phyloP scores from a whole-genome alignment of 35 echinoderm and acorn worm species.

The Lytechinus variegatus region DNA sequence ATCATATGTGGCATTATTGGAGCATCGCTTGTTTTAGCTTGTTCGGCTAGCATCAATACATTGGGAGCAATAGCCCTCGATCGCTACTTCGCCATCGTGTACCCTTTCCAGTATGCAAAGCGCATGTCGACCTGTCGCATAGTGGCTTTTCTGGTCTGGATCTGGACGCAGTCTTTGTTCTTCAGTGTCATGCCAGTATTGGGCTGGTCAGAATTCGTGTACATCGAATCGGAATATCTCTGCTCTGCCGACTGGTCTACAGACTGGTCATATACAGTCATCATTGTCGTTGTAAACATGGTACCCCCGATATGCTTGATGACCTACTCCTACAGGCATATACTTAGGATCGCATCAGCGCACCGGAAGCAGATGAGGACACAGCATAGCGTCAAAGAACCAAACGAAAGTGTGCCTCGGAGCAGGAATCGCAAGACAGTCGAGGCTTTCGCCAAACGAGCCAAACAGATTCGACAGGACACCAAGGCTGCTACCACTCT shows the following conservation, averaged over 20 bases:
- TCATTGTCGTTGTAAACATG: slow-evolving; percentile 30
- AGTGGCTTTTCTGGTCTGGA: slow-evolving; percentile 48
- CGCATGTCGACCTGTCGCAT: slow-evolving; percentile 61
- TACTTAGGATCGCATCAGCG: slow-evolving; percentile 62
- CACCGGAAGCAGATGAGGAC: slow-evolving; percentile 59
- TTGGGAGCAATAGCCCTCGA: slow-evolving; percentile 74
- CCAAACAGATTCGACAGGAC: slow-evolving; percentile 62
- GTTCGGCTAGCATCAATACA: slow-evolving; percentile 68
- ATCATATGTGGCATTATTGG: slow-evolving; percentile 62
- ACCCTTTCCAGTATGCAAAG: slow-evolving; percentile 64
- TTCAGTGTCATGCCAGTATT: slow-evolving; percentile 61
- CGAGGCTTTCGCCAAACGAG: not conserved
- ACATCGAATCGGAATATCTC: slow-evolving; percentile 63
- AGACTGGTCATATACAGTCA: slow-evolving; percentile 47
- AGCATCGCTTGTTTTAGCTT: slow-evolving; percentile 30
- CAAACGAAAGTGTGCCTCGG: not conserved
- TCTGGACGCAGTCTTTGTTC: slow-evolving; percentile 67
- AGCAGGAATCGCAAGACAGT: not conserved
- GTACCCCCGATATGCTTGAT: slow-evolving; percentile 61
- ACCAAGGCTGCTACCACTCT: slow-evolving; percentile 70
- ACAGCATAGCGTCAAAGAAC: slow-evolving; percentile 15
- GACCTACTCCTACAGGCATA: slow-evolving; percentile 69
- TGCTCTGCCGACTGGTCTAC: slow-evolving; percentile 73
- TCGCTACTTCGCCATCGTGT: slow-evolving; percentile 73
- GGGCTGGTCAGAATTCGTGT: slow-evolving; percentile 68